Base-by-base conservation (phyloP, 2,797 vertebrate genomes). In the Sebastes aleutianus region DNA sequence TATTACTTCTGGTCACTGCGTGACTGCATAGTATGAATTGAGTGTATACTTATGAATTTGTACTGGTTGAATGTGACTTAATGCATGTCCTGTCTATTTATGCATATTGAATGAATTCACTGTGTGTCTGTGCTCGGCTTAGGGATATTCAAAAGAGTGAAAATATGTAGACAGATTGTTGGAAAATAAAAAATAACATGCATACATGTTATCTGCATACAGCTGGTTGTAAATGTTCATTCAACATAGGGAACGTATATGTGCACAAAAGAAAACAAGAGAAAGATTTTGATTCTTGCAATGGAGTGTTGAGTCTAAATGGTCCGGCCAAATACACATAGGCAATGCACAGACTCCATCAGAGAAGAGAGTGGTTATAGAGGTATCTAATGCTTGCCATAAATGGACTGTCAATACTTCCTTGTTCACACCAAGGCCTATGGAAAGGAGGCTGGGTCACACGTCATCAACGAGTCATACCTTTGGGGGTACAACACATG, bases 11-110 rank as follows among this genome's bases (percentile, higher is more conserved):
- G 71, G 88, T 93, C 79, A 93, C 85, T 83, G 83, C 90, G 85
- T 93, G 88, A 89, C 87, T 86, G 65, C 70, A 85, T 91, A 67
- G 22, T 85, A 87, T 92, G 84, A 89, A 88, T 61, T 86, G 77
- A 88, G 78, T 82, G 61, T 77, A 82, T 85, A 74, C 71, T 76
- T 87, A 73, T 90, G 63, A 89, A 90, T 90, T 91, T 93, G 76
- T 90, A 91, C 82, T 68, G 59, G 86, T 84, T 88, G 59, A 92
- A 87, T 92, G 85, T 81, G 87, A 89, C 89, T 81, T 74, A 81
- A 92, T 88, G 72, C 77, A 88, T 90, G 56, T 85, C 87, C 87
- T 91, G 74, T 90, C 80, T 94, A 88, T 95, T 92, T 93, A 94
- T 94, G 85, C 85, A 90, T 88, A 81, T 80, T 82, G 27, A 83